phyloP scores from a whole-genome alignment of 2,888 invertebrate species.

The Perizoma flavofasciatum region DNA sequence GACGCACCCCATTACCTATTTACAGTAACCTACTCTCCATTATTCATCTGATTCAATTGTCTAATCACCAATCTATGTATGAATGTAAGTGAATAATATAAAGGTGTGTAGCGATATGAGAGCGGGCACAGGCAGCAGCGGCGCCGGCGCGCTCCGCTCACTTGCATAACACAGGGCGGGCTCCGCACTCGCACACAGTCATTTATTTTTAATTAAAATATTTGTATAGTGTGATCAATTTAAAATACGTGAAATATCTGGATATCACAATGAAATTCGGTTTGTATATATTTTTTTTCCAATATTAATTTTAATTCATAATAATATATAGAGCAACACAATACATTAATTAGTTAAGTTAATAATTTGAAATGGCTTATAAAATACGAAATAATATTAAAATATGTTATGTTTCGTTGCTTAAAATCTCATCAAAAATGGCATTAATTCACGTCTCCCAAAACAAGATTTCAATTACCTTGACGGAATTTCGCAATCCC shows the following conservation, averaged over 20 bases:
- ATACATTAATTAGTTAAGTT: too few species aligned
- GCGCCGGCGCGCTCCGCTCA: slow-evolving; percentile 38
- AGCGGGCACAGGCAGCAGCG: not conserved
- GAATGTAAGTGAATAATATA: slow-evolving; percentile 3
- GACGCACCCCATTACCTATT: slow-evolving; percentile 7
- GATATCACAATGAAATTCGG: slow-evolving; percentile 32
- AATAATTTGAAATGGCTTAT: too few species aligned
- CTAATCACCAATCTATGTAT: slow-evolving; percentile 12
- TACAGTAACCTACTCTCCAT: not conserved
- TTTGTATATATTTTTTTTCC: slow-evolving; percentile 15
- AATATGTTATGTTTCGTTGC: too few species aligned
- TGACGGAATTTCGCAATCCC: slow-evolving; percentile 46
- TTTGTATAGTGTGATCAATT: slow-evolving; percentile 10
- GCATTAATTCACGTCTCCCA: not conserved
- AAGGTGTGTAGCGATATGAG: slow-evolving; percentile 20
- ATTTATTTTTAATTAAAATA: slow-evolving; percentile 7
- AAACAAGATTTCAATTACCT: slow-evolving; percentile 39
- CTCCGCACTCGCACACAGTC: slow-evolving; percentile 43
- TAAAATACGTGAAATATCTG: slow-evolving; percentile 11
- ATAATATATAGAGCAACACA: too few species aligned
- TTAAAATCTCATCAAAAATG: not conserved
- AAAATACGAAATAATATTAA: too few species aligned
- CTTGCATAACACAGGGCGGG: slow-evolving; percentile 59
- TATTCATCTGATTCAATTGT: slow-evolving; percentile 11
- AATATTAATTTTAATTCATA: too few species aligned